Conservation (phyloP, 2,113 vertebrate species). For the Centropus unirufus region DNA sequence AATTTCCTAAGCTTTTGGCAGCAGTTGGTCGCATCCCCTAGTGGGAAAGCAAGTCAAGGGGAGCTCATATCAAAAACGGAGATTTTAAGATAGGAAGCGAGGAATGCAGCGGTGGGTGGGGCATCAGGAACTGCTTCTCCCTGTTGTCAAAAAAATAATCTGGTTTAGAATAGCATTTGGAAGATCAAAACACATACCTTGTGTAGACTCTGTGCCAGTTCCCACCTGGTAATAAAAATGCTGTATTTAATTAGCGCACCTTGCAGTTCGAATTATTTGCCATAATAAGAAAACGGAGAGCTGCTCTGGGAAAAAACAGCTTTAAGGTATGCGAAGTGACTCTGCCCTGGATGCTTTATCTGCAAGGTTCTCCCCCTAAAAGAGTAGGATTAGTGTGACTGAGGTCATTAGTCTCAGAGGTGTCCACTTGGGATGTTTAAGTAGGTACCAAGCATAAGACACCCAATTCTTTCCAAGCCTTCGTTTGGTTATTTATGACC, state of each 20-base stretch:
- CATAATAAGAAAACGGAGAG: background rate
- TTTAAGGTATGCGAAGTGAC: background rate
- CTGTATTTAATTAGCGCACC: background rate
- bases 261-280: background rate
- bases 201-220: background rate
- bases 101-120: background rate
- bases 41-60: background rate
- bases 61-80: background rate
- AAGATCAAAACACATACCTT: background rate
- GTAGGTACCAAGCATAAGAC: background rate
- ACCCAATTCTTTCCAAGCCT: background rate
- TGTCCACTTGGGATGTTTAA: background rate
- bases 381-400: background rate
- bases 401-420: background rate
- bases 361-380: background rate
- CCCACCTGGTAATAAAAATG: background rate
- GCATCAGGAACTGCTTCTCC: background rate
- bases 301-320: background rate
- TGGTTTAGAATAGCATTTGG: background rate
- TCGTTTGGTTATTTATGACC: background rate
- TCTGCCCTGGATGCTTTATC: background rate
- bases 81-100: background rate
- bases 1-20: background rate
- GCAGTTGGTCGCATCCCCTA: background rate
- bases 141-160: background rate